A percentile compares a stretch with the other conserved stretches of the same genome.
phyloP scores from a whole-genome alignment of 1,140 invertebrate species.

The Hyles vespertilio region DNA sequence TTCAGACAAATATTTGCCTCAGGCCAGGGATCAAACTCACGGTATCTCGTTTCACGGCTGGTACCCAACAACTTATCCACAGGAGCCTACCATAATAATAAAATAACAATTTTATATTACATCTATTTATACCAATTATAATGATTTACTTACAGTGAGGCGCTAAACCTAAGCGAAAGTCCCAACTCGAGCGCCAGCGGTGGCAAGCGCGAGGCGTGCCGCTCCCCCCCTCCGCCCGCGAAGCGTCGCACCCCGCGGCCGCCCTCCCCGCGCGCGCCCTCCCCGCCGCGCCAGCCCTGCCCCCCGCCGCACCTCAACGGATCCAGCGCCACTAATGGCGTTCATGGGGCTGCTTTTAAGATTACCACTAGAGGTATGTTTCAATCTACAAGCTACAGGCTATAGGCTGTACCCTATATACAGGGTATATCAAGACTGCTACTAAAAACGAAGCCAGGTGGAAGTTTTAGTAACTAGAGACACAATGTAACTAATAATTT shows the following conservation, averaged over 20 bases:
- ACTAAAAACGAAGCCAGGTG: too few species aligned
- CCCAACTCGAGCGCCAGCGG: conserved; percentile 63
- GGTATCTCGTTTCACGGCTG: too few species aligned
- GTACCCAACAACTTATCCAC: too few species aligned
- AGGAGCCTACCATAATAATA: too few species aligned
- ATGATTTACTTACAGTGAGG: conserved; percentile 67
- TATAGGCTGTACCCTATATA: too few species aligned
- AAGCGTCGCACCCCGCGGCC: conserved; percentile 76
- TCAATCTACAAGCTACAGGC: neutral
- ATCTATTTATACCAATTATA: too few species aligned
- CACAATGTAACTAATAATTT: too few species aligned
- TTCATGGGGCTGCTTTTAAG: conserved; percentile 88
- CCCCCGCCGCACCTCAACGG: conserved; percentile 57
- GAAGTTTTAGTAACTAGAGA: too few species aligned
- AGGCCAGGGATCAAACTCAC: too few species aligned
- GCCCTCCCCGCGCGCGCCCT: conserved; percentile 47
- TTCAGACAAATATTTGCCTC: too few species aligned
- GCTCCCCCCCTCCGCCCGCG: conserved; percentile 76
- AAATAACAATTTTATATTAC: too few species aligned
- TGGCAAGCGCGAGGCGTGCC: conserved; percentile 79
- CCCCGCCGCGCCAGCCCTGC: conserved; percentile 30
- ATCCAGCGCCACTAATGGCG: conserved; percentile 33
- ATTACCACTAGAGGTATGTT: conserved; percentile 88
- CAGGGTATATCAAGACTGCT: too few species aligned
- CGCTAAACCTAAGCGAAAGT: conserved; percentile 79